Evolutionary conservation across 2,797 vertebrate species (phyloP).

Genomic region (Zalophus californianus): DNA sequence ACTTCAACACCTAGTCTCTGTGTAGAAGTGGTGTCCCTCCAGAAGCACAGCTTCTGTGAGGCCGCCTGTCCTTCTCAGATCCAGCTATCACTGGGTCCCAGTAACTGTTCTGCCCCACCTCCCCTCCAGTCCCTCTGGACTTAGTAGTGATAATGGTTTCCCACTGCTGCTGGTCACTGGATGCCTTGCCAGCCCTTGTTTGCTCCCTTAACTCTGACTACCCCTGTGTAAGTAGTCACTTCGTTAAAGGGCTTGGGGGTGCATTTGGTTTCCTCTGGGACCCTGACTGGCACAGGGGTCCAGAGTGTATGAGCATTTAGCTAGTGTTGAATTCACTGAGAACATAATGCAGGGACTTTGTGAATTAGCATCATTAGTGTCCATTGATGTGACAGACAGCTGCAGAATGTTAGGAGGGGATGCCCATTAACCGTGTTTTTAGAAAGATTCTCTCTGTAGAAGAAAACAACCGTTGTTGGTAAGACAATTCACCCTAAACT

Average conservation of each 20-base stretch:
- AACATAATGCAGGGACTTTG: constrained; percentile 33
- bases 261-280: constrained; percentile 40
- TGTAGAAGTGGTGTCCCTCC: neutral
- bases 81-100: neutral
- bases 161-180: neutral
- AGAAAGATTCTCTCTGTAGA: neutral
- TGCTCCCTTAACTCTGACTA: constrained; percentile 14
- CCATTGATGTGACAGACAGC: neutral
- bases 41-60: neutral
- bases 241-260: neutral
- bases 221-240: constrained; percentile 9
- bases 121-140: neutral
- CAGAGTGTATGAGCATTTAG: neutral
- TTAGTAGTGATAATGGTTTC: neutral
- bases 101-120: neutral
- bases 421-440: neutral
- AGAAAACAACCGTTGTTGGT: neutral
- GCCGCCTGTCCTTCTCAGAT: neutral
- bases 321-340: constrained; percentile 37
- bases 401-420: constrained; percentile 19
- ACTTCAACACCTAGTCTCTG: neutral
- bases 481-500: neutral
- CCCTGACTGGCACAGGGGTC: neutral
- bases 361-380: constrained; percentile 22
- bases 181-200: constrained; percentile 47